phyloP scores from a whole-genome alignment of 2,888 invertebrate species.

The Drosophila quinaria region DNA sequence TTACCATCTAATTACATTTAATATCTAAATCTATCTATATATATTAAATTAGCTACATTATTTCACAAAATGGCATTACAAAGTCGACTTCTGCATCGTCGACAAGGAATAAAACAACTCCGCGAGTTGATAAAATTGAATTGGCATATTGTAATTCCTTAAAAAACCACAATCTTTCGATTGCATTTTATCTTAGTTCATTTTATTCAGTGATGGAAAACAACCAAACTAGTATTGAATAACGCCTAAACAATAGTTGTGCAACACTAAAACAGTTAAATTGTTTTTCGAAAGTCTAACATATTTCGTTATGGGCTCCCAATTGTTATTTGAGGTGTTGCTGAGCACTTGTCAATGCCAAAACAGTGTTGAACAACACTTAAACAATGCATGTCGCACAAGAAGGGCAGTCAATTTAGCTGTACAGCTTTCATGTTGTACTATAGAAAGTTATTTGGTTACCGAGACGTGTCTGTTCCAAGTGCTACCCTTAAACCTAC shows the following conservation, averaged over 20 bases:
- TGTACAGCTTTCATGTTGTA: constrained; percentile 21
- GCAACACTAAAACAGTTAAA: neutral
- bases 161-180: neutral
- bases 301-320: neutral
- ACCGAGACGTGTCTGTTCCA: constrained; percentile 46
- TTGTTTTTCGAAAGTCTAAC: neutral
- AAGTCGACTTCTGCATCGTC: no score
- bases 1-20: neutral
- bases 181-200: neutral
- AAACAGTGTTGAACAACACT: constrained; percentile 49
- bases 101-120: no score
- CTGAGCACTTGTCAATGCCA: constrained; percentile 35
- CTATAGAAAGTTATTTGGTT: constrained; percentile 45
- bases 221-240: neutral
- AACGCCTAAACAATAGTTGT: neutral
- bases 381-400: constrained; percentile 28
- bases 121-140: no score
- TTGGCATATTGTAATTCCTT: no score
- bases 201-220: neutral
- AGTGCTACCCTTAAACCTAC: neutral
- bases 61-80: no score
- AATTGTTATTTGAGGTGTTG: constrained; percentile 14
- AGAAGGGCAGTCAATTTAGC: constrained; percentile 32
- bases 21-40: neutral
- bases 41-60: neutral